A percentile compares a stretch with the other conserved stretches of the same genome.
Conservation (phyloP, 2,797 vertebrate genomes). For the Manis javanica region DNA sequence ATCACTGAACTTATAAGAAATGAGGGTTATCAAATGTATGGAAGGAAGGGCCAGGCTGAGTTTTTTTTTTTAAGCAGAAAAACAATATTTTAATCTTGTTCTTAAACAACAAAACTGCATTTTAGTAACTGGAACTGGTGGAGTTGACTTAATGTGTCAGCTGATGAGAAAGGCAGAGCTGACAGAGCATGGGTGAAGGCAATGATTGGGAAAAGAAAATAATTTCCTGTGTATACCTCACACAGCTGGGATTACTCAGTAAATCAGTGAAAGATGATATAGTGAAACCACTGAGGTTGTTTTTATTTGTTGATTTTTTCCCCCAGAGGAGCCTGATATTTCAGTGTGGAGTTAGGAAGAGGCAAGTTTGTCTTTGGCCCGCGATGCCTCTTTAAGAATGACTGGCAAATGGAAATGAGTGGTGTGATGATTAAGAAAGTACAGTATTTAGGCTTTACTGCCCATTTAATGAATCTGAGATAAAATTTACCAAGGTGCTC, state of each 20-base stretch:
- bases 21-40: neutral
- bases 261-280: conserved; percentile 22
- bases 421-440: neutral
- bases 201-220: neutral
- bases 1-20: conserved; percentile 14
- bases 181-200: neutral
- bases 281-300: neutral
- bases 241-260: neutral
- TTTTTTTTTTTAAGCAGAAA: conserved; percentile 13
- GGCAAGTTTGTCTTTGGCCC: neutral
- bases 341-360: conserved; percentile 7
- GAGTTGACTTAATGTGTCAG: neutral
- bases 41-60: conserved; percentile 4
- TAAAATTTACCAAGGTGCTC: conserved; percentile 37
- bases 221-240: neutral
- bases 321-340: neutral
- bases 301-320: neutral
- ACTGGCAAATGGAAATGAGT: conserved; percentile 13
- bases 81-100: conserved; percentile 31
- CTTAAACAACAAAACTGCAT: conserved; percentile 7
- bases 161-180: neutral
- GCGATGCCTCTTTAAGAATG: conserved; percentile 5
- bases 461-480: conserved; percentile 29
- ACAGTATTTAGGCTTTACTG: neutral
- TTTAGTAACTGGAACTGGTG: conserved; percentile 22